phyloP scores from a whole-genome alignment of 2,797 vertebrate species.

The Falco columbarius region DNA sequence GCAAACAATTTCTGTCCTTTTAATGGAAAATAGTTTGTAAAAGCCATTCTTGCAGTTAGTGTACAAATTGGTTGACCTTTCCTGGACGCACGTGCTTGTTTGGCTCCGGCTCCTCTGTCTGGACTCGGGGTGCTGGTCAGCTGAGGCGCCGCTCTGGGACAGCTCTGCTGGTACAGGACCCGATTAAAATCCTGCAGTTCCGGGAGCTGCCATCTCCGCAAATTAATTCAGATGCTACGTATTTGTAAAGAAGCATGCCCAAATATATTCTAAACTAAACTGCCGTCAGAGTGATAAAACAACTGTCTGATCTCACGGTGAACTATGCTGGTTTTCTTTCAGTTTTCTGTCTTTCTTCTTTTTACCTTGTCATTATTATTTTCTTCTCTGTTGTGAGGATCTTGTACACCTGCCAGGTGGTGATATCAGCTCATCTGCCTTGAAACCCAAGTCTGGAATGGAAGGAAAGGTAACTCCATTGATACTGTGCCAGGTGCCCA shows the following conservation, averaged over 20 bases:
- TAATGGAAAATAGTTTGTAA: neutral
- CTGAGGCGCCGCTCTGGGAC: neutral
- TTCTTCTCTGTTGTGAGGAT: neutral
- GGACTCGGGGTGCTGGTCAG: neutral
- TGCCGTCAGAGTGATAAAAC: neutral
- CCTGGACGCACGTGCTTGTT: neutral
- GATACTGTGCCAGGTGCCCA: neutral
- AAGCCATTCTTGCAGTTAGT: neutral
- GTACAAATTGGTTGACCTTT: neutral
- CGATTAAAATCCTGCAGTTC: neutral
- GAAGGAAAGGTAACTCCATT: neutral
- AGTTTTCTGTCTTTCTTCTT: neutral
- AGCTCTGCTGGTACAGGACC: neutral
- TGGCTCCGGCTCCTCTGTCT: neutral
- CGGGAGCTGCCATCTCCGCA: neutral
- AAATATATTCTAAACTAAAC: neutral
- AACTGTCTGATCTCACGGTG: neutral
- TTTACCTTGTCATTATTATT: neutral
- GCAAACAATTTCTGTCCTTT: neutral
- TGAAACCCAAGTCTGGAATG: slow-evolving; percentile 4
- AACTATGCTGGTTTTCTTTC: neutral
- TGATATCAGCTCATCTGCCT: neutral
- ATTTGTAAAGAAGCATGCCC: neutral
- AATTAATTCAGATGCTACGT: neutral
- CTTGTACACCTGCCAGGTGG: neutral